Base-by-base conservation (phyloP, 2,797 vertebrate genomes). In the Acrocephalus scirpaceus region DNA sequence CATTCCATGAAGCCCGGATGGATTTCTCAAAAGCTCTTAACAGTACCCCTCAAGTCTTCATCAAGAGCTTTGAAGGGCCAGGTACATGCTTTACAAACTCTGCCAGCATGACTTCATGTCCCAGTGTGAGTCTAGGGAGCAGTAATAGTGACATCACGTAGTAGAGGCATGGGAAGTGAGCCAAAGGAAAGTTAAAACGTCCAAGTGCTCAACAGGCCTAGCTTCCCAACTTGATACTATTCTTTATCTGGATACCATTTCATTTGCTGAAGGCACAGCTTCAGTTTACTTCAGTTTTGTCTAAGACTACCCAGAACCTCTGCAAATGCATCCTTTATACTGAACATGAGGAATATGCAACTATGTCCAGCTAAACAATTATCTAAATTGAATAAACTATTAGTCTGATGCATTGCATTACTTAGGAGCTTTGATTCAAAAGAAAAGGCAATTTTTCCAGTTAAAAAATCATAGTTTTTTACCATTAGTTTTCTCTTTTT, bases 361-460 rank as follows among this genome's bases (percentile, higher is more conserved):
- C 18, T 8, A 7, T 14, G 16, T 57, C 18, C 53, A 60, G 27
- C 32, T 71, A 83, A 85, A 88, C 21, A 56, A 57, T 45, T 77
- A 53, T 16, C 38, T 76, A 57, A 72, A 85, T 1, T 42, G 34
- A 84, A 72, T 8, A 27, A 80, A 84, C 57, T 56, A 44, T 67
- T 72, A 73, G 44, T 40, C 42, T 90, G 50, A 90, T 54, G 26
- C 9, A 64, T 56, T 80, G 64, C 1, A 0, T 6, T 70, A 77
- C 12, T 48, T 64, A 48, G 26, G 34, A 80, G 29, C n/a, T 83
- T 54, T 71, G 40, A 76, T 40, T 57, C 27, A 86, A 90, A 80
- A 86, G 48, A n/a, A 80, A 88, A 74, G 44, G 32, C 11, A 86
- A 75, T 40, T 88, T 86, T 77, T 70, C 29, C 48, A 71, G 30